Evolutionary conservation across 1,140 invertebrate genomes (phyloP), one percentile per base, ranked within the genome.

Genomic region (Propsilocerus akamusi): DNA sequence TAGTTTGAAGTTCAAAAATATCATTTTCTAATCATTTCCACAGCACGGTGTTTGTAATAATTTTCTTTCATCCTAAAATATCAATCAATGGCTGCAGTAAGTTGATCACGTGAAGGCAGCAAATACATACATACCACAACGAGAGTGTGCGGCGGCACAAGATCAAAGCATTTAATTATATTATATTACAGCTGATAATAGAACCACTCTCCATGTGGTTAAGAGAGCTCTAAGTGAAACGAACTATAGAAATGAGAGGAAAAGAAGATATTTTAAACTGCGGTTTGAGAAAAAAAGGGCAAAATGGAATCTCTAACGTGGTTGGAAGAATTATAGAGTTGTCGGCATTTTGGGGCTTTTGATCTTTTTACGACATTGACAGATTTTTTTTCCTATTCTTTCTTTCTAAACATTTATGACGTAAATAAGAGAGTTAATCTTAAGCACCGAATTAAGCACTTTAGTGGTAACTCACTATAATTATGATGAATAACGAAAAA

Each of bases 151-250:
- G 32, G 32, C 32, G 32, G 32, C 20, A 37, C 11, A n/a, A 37
- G 32, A 37, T 37, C n/a, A 37, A 37, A 37, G 32, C n/a, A n/a
- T n/a, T n/a, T 17, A 37, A 37, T n/a, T 11, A 11, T 11, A 30
- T 30, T 30, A 30, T 30, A 30, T 30, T 30, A 37, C 32, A 37
- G 32, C 32, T 37, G 32, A 37, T 37, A 37, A 37, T 37, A 37
- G 32, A 37, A 37, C 6, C 7, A 14, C 7, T 3, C 32, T 6
- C 4, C 1, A 14, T 37, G 14, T 37, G 2, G 14, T 37, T 37
- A 3, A 37, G 14, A 17, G 6, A 14, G 14, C 32, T 34, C 12
- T n/a, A 4, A n/a, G 14, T 37, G 14, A 17, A 17, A 17, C 20
- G 20, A 37, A 37, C 20, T n/a, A 7, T 3, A 5, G 32, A 17